Conservation (phyloP, 2,888 invertebrate species). For the Horisme vitalbata region DNA sequence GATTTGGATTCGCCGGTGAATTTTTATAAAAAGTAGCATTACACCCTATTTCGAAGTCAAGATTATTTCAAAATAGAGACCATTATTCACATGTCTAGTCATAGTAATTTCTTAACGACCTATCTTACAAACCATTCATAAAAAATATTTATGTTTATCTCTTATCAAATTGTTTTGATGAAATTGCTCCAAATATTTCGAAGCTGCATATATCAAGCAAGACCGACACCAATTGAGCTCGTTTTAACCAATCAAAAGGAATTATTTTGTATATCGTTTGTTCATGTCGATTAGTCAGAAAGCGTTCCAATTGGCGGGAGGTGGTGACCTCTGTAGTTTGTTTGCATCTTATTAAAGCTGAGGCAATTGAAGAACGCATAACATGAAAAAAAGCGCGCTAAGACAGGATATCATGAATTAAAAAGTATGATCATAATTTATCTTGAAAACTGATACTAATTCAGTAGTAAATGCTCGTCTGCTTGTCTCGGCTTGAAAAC, state of each 20-base stretch:
- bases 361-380: conserved; percentile 16
- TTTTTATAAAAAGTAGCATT: too few species aligned
- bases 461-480: too few species aligned
- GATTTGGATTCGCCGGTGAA: too few species aligned
- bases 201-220: conserved; percentile 35
- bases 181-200: conserved; percentile 8
- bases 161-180: conserved; percentile 2
- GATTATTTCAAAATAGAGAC: too few species aligned
- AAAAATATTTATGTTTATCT: neutral
- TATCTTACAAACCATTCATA: neutral
- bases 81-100: too few species aligned
- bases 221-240: conserved; percentile 60
- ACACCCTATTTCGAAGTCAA: too few species aligned
- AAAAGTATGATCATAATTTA: conserved; percentile 4
- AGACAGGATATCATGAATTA: conserved; percentile 20
- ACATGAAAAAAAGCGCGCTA: conserved; percentile 1
- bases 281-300: conserved; percentile 52
- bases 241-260: conserved; percentile 62
- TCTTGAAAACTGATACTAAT: too few species aligned
- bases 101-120: neutral
- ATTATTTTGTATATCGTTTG: conserved; percentile 53
- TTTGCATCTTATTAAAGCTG: conserved; percentile 20
- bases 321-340: conserved; percentile 13
- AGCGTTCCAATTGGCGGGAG: conserved; percentile 48
- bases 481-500: too few species aligned